Evolutionary conservation across 2,888 invertebrate genomes (phyloP), one percentile per base, ranked within the genome.

Genomic region (Melitaea athalia): DNA sequence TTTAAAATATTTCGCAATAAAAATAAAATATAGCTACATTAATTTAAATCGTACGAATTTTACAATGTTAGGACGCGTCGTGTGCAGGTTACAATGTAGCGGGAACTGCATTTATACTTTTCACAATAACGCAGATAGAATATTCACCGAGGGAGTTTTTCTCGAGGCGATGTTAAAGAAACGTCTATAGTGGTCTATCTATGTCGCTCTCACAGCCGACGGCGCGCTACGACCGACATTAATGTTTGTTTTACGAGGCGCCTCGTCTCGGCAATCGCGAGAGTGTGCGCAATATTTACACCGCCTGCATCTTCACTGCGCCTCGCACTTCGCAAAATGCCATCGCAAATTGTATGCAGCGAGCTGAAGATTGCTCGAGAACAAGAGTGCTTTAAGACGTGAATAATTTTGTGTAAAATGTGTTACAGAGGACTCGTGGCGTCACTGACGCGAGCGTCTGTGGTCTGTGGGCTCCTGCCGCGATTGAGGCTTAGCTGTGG

Each of bases 221-320:
- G 24, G 24, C 24, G 24, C 24, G 3, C 24, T 55, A 33, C 42
- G 57, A 42, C 42, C 15, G 42, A 57, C 57, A 42, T 38, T 57
- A 57, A 57, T 57, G 57, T 57, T 57, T 57, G 38, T 57, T 57
- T 57, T 57, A 57, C 57, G 57, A 57, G 57, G 14, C 53, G 53
- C 14, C 53, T 33, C 52, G 52, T 38, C 38, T 38, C 52, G 17
- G 33, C 57, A 57, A 57, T 57, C 15, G 57, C 57, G 42, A 42
- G 57, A 57, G 42, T 57, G 42, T 57, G n/a, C 38, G 17, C 24
- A n/a, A 60, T 47, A 47, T 60, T 45, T 60, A 45, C 47, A 47
- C 47, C 62, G 38, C 42, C 38, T 50, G 62, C 33, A n/a, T 47
- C 33, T 64, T 55, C 17, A 64, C 57, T 64, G 47, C 63, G 31